Evolutionary conservation across 2,888 invertebrate species (phyloP).

Genomic region (Tetragnatha montana): DNA sequence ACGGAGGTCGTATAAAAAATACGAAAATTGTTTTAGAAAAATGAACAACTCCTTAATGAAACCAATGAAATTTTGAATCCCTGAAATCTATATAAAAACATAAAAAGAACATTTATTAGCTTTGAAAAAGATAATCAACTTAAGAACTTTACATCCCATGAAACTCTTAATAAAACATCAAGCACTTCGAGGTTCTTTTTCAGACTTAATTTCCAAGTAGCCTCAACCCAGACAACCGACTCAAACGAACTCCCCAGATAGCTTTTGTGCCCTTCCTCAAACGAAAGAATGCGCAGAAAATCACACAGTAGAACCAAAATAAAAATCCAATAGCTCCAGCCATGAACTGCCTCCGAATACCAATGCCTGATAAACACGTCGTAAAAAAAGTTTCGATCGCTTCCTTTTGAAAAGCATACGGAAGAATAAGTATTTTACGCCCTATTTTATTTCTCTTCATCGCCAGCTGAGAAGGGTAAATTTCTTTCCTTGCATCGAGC

Average conservation of each 20-base stretch:
- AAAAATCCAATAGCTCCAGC: background rate
- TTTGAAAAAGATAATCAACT: background rate
- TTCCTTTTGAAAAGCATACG: background rate
- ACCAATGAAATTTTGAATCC: no score
- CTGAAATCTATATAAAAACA: no score
- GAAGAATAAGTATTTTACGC: conserved; percentile 29
- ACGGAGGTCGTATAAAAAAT: no score
- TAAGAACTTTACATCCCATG: background rate
- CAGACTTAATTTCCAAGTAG: background rate
- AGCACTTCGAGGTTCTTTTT: background rate
- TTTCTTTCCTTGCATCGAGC: background rate
- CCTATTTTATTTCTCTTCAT: conserved; percentile 20
- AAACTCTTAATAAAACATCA: background rate
- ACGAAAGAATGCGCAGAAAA: background rate
- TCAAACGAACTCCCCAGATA: conserved; percentile 15
- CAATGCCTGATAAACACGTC: conserved; percentile 36
- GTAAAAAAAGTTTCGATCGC: conserved; percentile 21
- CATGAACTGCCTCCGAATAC: conserved; percentile 25
- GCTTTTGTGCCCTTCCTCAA: background rate
- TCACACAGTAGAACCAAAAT: background rate
- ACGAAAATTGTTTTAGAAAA: no score
- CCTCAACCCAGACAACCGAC: background rate
- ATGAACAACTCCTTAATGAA: no score
- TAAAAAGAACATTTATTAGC: background rate
- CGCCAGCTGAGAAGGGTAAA: background rate